Evolutionary conservation across 2,888 invertebrate species (phyloP).

Genomic region (Pherbina coryleti): DNA sequence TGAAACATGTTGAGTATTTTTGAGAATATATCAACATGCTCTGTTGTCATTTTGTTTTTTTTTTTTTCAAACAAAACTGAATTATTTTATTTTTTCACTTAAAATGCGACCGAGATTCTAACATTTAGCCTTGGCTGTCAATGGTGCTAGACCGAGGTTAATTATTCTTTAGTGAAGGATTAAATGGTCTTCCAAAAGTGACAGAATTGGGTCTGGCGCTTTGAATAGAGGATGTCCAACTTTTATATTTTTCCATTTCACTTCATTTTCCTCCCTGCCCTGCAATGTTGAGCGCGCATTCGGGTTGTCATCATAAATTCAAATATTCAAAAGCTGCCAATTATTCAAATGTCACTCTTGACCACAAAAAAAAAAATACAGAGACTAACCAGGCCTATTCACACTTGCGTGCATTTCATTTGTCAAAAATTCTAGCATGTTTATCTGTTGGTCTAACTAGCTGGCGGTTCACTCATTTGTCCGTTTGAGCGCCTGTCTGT

Average conservation of each 20-base stretch:
- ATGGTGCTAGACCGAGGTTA: no score
- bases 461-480: background rate
- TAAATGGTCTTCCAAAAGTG: no score
- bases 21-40: background rate
- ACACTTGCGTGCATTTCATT: background rate
- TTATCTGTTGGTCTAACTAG: background rate
- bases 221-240: no score
- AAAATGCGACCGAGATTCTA: no score
- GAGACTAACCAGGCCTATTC: background rate
- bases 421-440: background rate
- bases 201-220: no score
- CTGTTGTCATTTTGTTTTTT: no score
- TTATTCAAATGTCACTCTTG: background rate
- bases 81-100: no score
- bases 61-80: no score
- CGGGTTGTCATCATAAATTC: background rate
- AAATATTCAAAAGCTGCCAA: constrained; percentile 8
- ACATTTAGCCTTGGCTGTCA: no score
- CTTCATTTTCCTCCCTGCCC: no score
- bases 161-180: no score
- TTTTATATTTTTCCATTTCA: no score
- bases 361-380: background rate
- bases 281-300: background rate
- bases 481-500: background rate
- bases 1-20: background rate